phyloP scores from a whole-genome alignment of 2,888 invertebrate genomes.

The Meteorus cinctellus region DNA sequence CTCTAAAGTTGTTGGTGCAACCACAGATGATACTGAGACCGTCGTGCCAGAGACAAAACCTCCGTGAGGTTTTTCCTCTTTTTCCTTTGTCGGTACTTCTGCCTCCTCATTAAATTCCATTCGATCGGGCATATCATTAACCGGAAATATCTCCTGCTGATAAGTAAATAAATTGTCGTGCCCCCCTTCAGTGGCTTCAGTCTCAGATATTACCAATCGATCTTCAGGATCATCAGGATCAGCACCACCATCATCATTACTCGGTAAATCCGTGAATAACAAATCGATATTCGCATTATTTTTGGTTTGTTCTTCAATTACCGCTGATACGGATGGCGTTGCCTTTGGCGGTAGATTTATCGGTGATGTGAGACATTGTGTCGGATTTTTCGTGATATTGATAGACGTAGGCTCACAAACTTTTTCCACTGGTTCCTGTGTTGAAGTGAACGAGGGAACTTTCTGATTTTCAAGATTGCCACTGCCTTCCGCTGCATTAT shows the following conservation, averaged over 20 bases:
- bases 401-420: background rate
- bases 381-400: background rate
- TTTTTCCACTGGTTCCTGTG: constrained; percentile 3
- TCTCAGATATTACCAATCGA: constrained; percentile 77
- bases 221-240: constrained; percentile 76
- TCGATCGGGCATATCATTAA: constrained; percentile 52
- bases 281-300: constrained; percentile 64
- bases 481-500: constrained; percentile 41
- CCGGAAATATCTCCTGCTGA: constrained; percentile 78
- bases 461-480: background rate
- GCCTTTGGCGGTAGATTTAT: background rate
- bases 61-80: constrained; percentile 46
- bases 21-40: background rate
- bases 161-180: constrained; percentile 76
- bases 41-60: background rate
- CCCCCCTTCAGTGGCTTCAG: constrained; percentile 78
- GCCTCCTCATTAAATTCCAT: constrained; percentile 53
- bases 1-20: constrained; percentile 11
- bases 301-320: constrained; percentile 52
- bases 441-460: constrained; percentile 54
- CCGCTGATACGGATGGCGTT: background rate
- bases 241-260: constrained; percentile 65
- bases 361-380: background rate
- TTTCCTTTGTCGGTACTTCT: constrained; percentile 33
- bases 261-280: constrained; percentile 72